These are phyloP conservation scores for Coturnix japonica DNA, from an alignment of 2,113 vertebrate species.

Conservation along the genomic window DNA sequence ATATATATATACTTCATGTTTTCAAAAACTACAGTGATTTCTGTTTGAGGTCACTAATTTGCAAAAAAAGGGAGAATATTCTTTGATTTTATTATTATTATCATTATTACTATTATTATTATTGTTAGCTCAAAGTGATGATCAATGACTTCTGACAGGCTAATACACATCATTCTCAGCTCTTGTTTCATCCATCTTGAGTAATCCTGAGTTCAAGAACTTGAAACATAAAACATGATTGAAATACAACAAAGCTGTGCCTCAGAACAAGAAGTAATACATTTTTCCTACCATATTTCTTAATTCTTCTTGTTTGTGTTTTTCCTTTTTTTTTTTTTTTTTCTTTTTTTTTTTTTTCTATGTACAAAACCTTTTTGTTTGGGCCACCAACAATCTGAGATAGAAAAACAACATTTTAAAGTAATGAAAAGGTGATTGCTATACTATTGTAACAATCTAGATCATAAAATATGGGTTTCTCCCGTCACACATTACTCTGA, in stretches of 20 bases:
- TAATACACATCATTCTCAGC: rapidly evolving
- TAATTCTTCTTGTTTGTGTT: no score
- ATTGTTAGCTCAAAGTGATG: rapidly evolving
- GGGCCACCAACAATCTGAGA: background rate
- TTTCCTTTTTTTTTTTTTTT: no score
- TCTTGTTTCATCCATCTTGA: background rate
- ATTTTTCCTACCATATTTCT: background rate
- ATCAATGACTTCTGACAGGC: background rate
- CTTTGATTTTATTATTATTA: background rate
- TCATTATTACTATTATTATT: no score
- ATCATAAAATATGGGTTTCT: background rate
- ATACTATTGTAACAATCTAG: background rate
- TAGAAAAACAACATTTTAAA: rapidly evolving
- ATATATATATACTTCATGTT: rapidly evolving
- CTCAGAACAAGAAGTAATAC: background rate
- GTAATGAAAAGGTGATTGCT: background rate
- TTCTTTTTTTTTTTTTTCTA: background rate
- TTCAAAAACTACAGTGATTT: background rate
- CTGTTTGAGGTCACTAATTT: background rate
- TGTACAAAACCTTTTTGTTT: background rate
- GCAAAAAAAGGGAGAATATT: background rate
- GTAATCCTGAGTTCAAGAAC: background rate
- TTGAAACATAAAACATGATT: background rate
- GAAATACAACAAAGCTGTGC: background rate
- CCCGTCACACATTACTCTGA: background rate